These are phyloP conservation scores for Sigmodon hispidus DNA, from an alignment of 2,113 vertebrate species.

Conservation along the genomic window DNA sequence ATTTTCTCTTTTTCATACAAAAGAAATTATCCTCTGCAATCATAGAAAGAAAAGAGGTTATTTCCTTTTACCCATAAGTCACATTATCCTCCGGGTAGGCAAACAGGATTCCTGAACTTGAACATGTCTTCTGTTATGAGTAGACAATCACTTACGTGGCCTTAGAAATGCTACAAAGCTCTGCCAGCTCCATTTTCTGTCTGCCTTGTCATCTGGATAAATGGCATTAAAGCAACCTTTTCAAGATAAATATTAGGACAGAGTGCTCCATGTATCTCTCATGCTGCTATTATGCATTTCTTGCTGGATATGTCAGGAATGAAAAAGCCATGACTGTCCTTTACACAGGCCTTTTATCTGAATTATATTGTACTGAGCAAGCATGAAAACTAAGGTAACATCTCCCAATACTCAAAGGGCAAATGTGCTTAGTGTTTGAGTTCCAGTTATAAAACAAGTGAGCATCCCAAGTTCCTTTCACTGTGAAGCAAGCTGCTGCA, in stretches of 20 bases:
- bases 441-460: not conserved
- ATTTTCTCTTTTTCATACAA: not conserved
- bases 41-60: not conserved
- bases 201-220: not conserved
- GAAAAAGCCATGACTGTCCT: not conserved
- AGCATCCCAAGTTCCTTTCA: not conserved
- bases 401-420: not conserved
- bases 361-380: not conserved
- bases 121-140: not conserved
- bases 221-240: conserved; percentile 8
- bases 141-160: not conserved
- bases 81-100: not conserved
- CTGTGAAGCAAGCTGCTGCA: not conserved
- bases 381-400: not conserved
- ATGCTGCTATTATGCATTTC: not conserved
- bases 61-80: not conserved
- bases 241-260: not conserved
- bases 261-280: not conserved
- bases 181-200: not conserved
- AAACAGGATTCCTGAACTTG: not conserved
- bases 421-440: not conserved
- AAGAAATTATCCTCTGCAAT: conserved; percentile 14
- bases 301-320: not conserved
- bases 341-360: not conserved
- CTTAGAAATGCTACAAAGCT: not conserved